These are phyloP conservation scores for Hycleus cichorii DNA, from an alignment of 1,140 invertebrate species.

Conservation along the genomic window DNA sequence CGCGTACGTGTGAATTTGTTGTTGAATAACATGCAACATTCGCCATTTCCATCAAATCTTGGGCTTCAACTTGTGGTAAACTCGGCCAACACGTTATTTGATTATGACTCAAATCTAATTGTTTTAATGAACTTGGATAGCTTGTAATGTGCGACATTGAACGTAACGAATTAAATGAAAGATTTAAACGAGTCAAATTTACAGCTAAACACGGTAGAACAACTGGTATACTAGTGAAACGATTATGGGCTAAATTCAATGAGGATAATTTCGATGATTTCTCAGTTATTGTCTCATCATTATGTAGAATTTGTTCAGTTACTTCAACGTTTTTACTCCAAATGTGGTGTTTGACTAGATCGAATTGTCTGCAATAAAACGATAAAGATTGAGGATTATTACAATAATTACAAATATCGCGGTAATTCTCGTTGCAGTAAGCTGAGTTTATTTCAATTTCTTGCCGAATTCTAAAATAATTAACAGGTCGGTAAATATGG, in stretches of 20 bases:
- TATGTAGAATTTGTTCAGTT: constrained; percentile 56
- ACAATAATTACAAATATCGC: too few relatives aligned
- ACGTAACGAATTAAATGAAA: constrained; percentile 80
- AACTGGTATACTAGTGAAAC: constrained; percentile 77
- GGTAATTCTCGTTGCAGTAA: too few relatives aligned
- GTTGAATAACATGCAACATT: constrained; percentile 55
- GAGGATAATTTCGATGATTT: constrained; percentile 56
- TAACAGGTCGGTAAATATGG: too few relatives aligned
- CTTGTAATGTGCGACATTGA: constrained; percentile 85
- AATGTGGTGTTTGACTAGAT: constrained; percentile 60
- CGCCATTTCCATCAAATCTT: constrained; percentile 53
- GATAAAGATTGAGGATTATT: too few relatives aligned
- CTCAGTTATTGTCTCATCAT: constrained; percentile 40
- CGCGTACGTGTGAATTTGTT: constrained; percentile 15
- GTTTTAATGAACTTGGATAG: constrained; percentile 81
- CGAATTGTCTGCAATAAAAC: constrained; percentile 40
- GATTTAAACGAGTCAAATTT: constrained; percentile 76
- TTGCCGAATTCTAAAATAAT: too few relatives aligned
- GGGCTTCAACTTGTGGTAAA: constrained; percentile 60
- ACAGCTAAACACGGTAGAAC: constrained; percentile 85
- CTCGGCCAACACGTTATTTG: constrained; percentile 83
- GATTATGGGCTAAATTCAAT: constrained; percentile 86
- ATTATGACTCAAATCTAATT: constrained; percentile 90
- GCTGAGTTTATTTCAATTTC: too few relatives aligned
- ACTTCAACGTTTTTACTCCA: constrained; percentile 65